Evolutionary conservation across 2,797 vertebrate genomes (phyloP), one percentile per base, ranked within the genome.

Genomic region (Acrossocheilus wenchowensis): DNA sequence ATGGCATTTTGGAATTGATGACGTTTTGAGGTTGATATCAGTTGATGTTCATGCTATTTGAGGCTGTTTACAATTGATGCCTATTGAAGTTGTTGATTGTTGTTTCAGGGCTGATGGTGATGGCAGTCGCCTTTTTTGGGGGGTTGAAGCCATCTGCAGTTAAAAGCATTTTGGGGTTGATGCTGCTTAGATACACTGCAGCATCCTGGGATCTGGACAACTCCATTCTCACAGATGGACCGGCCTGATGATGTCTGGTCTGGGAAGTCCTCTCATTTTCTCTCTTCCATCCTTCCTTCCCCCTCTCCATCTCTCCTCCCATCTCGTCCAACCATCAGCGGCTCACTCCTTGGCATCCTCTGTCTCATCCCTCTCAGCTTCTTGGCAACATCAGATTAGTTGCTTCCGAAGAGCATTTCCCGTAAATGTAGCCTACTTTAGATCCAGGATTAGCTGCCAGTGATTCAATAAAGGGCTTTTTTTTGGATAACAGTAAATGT

Each of bases 381-480:
- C 92, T 91, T 95, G 93, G 94, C 94, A 91, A 89, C 78, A 41
- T 87, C 90, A 89, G 84, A 88, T 88, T 87, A 68, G 73, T 92
- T 92, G 91, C 91, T 88, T 90, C 90, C 91, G 84, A 92, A 91
- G 94, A 94, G 94, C 93, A 93, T 94, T 94, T 93, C 93, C 92
- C 91, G 86, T 92, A 94, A 91, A 90, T 91, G 86, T 89, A 89
- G 86, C 90, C 69, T 85, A 89, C 90, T 94, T 92, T 92, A 93
- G 92, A 92, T 91, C 89, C 89, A 81, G 92, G 91, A 94, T 94
- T 93, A 94, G 91, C 92, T 93, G 89, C 93, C 91, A 88, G 90
- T 92, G 90, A 91, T 94, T 94, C 92, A 94, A 94, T 93, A 94
- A 94, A 95, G 94, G 91, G 87, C 85, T 21, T 88, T 84, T 91